A percentile compares a stretch with the other conserved stretches of the same genome.
Evolutionary conservation across 2,113 vertebrate genomes (phyloP).

Genomic region (Gnathonemus echidnorhynchus): DNA sequence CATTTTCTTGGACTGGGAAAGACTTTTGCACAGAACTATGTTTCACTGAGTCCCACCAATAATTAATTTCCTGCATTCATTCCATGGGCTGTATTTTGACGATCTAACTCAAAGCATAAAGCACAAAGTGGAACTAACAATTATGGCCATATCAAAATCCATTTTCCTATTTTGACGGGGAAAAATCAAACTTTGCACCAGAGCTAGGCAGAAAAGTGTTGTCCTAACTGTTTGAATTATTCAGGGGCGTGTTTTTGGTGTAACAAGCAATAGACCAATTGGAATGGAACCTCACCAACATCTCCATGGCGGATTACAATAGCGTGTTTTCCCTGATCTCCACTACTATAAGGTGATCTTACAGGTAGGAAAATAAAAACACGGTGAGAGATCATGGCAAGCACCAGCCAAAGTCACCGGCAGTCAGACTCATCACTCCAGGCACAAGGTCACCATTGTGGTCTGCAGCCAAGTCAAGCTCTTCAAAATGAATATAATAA

Average conservation of each 20-base stretch:
- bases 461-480: not conserved
- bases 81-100: not conserved
- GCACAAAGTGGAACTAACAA: too few relatives aligned
- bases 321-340: too few relatives aligned
- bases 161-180: too few relatives aligned
- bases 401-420: not conserved
- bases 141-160: too few relatives aligned
- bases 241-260: too few relatives aligned
- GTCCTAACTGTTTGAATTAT: too few relatives aligned
- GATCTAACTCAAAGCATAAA: too few relatives aligned
- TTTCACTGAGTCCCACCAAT: not conserved
- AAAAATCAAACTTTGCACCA: too few relatives aligned
- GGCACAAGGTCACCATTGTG: not conserved
- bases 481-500: not conserved
- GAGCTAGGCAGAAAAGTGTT: too few relatives aligned
- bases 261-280: too few relatives aligned
- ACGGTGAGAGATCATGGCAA: not conserved
- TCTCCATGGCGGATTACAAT: too few relatives aligned
- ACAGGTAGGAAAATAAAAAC: not conserved
- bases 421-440: not conserved
- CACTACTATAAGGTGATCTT: not conserved
- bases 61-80: not conserved
- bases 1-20: not conserved
- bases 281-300: too few relatives aligned
- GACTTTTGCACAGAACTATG: not conserved